These are phyloP conservation scores for Anhinga rufa DNA, from an alignment of 2,113 vertebrate species.

Conservation along the genomic window DNA sequence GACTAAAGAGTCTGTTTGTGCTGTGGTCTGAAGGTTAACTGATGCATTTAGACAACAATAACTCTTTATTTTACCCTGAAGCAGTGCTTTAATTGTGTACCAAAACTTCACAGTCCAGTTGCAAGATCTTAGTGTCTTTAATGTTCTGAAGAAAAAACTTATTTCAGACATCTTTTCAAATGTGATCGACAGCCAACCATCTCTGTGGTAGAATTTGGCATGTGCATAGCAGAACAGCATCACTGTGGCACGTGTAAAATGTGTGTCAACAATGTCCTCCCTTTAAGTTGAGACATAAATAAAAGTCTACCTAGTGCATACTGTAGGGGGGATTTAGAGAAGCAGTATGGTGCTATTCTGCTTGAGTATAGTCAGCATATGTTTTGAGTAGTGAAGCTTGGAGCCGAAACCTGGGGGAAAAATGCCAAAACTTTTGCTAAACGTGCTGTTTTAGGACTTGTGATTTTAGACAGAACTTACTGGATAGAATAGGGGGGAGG, in stretches of 20 bases:
- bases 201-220: neutral
- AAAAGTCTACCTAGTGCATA: neutral
- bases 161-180: neutral
- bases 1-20: neutral
- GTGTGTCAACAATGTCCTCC: neutral
- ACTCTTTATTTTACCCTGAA: neutral
- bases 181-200: neutral
- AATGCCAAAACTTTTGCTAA: neutral
- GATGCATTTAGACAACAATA: neutral
- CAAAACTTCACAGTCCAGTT: neutral
- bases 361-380: neutral
- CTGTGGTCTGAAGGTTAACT: neutral
- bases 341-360: neutral
- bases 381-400: neutral
- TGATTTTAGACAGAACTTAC: neutral
- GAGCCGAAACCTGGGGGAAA: neutral
- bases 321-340: neutral
- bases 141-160: neutral
- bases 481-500: neutral
- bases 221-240: neutral
- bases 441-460: neutral
- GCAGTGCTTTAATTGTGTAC: neutral
- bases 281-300: neutral
- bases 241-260: accelerated
- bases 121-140: neutral